These are phyloP conservation scores for Oplegnathus fasciatus DNA, from an alignment of 2,113 vertebrate genomes.

Conservation along the genomic window DNA sequence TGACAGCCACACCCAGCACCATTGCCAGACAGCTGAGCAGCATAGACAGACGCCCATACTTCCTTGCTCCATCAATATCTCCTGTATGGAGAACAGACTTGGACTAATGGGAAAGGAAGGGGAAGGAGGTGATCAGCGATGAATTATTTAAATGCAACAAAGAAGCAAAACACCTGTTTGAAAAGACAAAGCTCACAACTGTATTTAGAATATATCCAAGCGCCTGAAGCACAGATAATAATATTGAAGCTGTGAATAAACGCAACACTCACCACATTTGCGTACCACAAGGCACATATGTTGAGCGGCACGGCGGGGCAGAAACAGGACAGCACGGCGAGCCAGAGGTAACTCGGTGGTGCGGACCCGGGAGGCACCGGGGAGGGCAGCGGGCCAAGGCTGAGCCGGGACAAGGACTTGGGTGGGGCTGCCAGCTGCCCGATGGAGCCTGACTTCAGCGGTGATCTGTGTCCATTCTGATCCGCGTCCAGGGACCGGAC, in stretches of 20 bases:
- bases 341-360: slow-evolving; percentile 90
- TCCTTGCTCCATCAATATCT: slow-evolving; percentile 75
- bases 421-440: slow-evolving; percentile 82
- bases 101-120: slow-evolving; percentile 61
- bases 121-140: slow-evolving; percentile 4
- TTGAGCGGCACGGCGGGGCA: slow-evolving; percentile 93
- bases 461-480: slow-evolving; percentile 88
- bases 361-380: slow-evolving; percentile 80
- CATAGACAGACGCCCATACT: slow-evolving; percentile 79
- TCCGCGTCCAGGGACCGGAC: slow-evolving; percentile 84
- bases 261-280: slow-evolving; percentile 90
- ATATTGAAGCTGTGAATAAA: neutral
- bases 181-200: neutral
- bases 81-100: slow-evolving; percentile 75
- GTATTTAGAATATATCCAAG: neutral
- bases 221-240: neutral
- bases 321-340: slow-evolving; percentile 94
- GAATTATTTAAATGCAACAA: slow-evolving; percentile 30
- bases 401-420: slow-evolving; percentile 85
- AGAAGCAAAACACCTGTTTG: slow-evolving; percentile 27
- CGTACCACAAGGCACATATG: slow-evolving; percentile 92
- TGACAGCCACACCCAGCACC: slow-evolving; percentile 79
- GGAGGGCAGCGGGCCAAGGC: slow-evolving; percentile 87
- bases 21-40: slow-evolving; percentile 76
- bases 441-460: slow-evolving; percentile 86